Percentiles rank a stretch among this genome's conserved stretches.
These are phyloP conservation scores for Mongoloraphidia duomilia DNA, from an alignment of 2,888 invertebrate species.

Conservation along the genomic window DNA sequence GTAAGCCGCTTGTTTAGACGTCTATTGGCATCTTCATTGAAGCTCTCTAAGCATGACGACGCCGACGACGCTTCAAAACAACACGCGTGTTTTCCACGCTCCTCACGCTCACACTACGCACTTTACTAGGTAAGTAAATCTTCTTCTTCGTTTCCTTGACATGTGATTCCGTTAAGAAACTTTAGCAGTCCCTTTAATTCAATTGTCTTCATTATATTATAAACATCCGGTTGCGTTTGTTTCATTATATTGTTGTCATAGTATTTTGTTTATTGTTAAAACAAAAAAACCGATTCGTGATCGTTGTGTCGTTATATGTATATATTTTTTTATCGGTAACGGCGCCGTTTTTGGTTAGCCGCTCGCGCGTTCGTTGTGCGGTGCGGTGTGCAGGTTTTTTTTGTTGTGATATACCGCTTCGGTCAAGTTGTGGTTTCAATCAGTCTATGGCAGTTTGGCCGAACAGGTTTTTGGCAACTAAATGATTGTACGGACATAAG, in stretches of 20 bases:
- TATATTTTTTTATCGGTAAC: slow-evolving; percentile 10
- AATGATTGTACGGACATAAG: slow-evolving; percentile 24
- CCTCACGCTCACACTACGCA: not conserved
- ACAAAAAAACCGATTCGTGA: no score
- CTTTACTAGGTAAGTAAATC: not conserved
- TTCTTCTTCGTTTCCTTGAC: slow-evolving; percentile 12
- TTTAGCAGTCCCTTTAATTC: not conserved
- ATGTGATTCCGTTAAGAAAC: not conserved
- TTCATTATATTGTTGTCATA: no score
- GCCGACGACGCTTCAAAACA: slow-evolving; percentile 13
- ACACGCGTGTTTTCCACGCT: slow-evolving; percentile 7
- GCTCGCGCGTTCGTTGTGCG: slow-evolving; percentile 4
- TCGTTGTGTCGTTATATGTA: slow-evolving; percentile 4
- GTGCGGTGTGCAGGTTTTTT: slow-evolving; percentile 33
- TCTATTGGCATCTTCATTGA: slow-evolving; percentile 34
- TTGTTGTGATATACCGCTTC: slow-evolving; percentile 35
- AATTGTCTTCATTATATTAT: no score
- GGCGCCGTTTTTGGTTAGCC: slow-evolving; percentile 4
- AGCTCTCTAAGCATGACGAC: slow-evolving; percentile 39
- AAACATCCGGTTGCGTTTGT: no score
- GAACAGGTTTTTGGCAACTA: slow-evolving; percentile 25
- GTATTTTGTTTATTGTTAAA: no score
- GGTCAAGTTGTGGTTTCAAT: slow-evolving; percentile 35
- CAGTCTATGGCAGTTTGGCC: slow-evolving; percentile 28
- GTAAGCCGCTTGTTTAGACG: slow-evolving; percentile 27